These are phyloP conservation scores for Bellardia pandia DNA, from an alignment of 2,888 invertebrate species.

Conservation along the genomic window DNA sequence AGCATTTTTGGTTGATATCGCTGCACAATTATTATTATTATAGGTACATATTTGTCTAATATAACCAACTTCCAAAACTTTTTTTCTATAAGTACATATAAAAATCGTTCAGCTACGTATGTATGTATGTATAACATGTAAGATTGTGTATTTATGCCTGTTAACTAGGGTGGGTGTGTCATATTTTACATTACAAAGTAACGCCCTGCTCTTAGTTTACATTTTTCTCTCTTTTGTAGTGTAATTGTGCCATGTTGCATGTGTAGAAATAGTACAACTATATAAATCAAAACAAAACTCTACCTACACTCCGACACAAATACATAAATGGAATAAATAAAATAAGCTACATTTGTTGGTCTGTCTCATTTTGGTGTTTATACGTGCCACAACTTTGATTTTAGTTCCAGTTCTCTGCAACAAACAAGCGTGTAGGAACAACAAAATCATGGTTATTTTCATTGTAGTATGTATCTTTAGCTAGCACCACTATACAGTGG, in stretches of 20 bases:
- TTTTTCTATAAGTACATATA: too few relatives aligned
- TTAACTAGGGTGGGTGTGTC: constrained; percentile 46
- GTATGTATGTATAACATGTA: background rate
- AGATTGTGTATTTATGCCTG: background rate
- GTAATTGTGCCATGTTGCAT: background rate
- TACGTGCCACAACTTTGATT: constrained; percentile 60
- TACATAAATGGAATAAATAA: background rate
- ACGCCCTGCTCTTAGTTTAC: constrained; percentile 46
- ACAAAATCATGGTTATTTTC: constrained; percentile 65
- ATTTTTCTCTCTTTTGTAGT: background rate
- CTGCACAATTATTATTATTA: constrained; percentile 56
- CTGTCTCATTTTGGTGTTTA: constrained; percentile 25
- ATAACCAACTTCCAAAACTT: constrained; percentile 36
- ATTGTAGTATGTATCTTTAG: constrained; percentile 52
- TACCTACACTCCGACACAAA: constrained; percentile 3
- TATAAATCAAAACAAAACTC: constrained; percentile 13
- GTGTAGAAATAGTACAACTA: constrained; percentile 56
- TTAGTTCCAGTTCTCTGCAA: constrained; percentile 25
- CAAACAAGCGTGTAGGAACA: constrained; percentile 20
- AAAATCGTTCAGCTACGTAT: background rate
- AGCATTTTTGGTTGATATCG: constrained; percentile 60
- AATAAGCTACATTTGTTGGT: constrained; percentile 11
- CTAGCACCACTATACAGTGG: constrained; percentile 11
- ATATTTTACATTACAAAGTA: constrained; percentile 55
- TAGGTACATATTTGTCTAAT: constrained; percentile 61